phyloP scores from a whole-genome alignment of 2,888 invertebrate species.

The Salticus scenicus region DNA sequence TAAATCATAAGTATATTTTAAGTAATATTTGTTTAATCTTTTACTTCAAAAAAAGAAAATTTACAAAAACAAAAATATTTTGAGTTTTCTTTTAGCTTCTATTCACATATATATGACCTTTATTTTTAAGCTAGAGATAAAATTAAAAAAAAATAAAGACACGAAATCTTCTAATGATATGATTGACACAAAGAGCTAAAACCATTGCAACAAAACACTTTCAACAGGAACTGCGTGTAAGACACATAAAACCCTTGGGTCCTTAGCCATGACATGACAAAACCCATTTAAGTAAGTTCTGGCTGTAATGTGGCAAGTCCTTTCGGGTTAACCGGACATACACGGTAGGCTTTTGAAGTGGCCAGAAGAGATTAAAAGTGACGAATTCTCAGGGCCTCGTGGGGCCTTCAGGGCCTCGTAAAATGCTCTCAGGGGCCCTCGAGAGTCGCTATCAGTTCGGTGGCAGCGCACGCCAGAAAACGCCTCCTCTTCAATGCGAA shows the following conservation, averaged over 20 bases:
- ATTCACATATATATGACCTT: no score
- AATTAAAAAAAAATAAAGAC: no score
- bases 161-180: not conserved
- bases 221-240: conserved; percentile 3
- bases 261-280: conserved; percentile 23
- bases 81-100: no score
- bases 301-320: conserved; percentile 64
- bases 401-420: conserved; percentile 51
- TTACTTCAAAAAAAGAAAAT: no score
- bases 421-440: conserved; percentile 57
- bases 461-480: conserved; percentile 53
- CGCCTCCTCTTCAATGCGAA: conserved; percentile 26
- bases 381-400: conserved; percentile 56
- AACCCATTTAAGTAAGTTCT: conserved; percentile 64
- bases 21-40: no score
- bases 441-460: conserved; percentile 65
- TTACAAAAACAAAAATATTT: no score
- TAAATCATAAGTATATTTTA: no score
- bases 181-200: not conserved
- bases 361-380: conserved; percentile 67
- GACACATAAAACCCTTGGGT: conserved; percentile 42
- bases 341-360: conserved; percentile 54
- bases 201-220: conserved; percentile 5
- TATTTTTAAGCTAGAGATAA: no score
- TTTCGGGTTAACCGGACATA: conserved; percentile 61